A percentile compares a stretch with the other conserved stretches of the same genome.
These are phyloP conservation scores for Etheostoma nigrum DNA, from an alignment of 2,797 vertebrate genomes.

Conservation along the genomic window DNA sequence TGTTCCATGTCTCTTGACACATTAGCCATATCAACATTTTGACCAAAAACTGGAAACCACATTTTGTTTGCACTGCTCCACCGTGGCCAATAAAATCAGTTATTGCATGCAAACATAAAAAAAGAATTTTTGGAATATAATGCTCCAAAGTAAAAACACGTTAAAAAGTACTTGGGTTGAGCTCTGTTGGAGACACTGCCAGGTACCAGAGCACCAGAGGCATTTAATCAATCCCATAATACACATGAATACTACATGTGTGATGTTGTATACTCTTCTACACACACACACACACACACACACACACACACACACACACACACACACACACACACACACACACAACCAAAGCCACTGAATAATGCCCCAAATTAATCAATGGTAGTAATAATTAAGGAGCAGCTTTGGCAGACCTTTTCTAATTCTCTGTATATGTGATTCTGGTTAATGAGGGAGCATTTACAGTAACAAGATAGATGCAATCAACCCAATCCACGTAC, in stretches of 20 bases:
- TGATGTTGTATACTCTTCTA: too few species aligned
- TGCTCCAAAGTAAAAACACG: background rate
- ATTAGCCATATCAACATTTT: background rate
- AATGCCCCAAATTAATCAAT: constrained; percentile 52
- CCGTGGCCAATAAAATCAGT: too few species aligned
- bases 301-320: too few species aligned
- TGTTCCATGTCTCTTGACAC: background rate
- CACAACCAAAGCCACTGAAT: constrained; percentile 16
- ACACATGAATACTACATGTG: background rate
- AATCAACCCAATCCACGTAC: constrained; percentile 28
- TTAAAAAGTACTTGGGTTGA: background rate
- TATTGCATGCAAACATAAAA: background rate
- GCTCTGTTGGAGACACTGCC: background rate
- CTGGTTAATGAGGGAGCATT: constrained; percentile 45
- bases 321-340: too few species aligned
- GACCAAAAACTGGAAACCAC: too few species aligned
- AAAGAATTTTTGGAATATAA: background rate
- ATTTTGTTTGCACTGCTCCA: background rate
- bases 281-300: too few species aligned
- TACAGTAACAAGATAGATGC: constrained; percentile 46
- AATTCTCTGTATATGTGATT: constrained; percentile 52
- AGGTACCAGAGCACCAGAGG: background rate
- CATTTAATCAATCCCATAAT: constrained; percentile 6
- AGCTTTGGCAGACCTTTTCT: constrained; percentile 48
- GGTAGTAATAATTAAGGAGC: constrained; percentile 43